Evolutionary conservation across 2,888 invertebrate species (phyloP), one percentile per base, ranked within the genome.

Genomic region (Prenolepis imparis): DNA sequence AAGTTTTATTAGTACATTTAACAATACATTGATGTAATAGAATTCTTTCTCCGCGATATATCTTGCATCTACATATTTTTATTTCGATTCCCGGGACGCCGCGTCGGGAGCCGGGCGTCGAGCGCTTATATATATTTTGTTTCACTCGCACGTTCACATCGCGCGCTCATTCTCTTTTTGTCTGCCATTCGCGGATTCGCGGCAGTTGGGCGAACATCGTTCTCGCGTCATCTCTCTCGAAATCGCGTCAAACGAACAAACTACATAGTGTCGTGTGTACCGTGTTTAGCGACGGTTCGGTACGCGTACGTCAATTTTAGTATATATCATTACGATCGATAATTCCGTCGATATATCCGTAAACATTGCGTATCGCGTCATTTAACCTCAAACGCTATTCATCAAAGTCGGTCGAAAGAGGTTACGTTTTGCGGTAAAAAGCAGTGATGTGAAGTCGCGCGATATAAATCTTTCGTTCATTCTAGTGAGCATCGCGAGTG

Each of bases 241-340:
- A 55, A 11, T 70, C 52, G 21, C 15, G 55, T 57, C 21, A 32
- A 6, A 24, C 24, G 5, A 36, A 5, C 15, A 32, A 55, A 72
- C 24, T 18, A 57, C n/a, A 3, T 28, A 28, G 59, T n/a, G 15
- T 44, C 15, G 41, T 44, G 15, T 44, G 41, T 41, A 11, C 12
- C 41, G 70, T 52, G 52, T 70, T 70, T 70, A 52, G 48, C 15
- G 32, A 68, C 12, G 28, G 21, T 36, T 11, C 21, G 36, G 36
- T 72, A 15, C 18, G 6, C 18, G 21, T 32, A 21, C 21, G 36
- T 72, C 18, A 57, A 72, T 72, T 59, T 18, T 24, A 36, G 18
- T 72, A 39, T 72, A 39, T 24, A 72, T 72, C 52, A 21, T 21
- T 15, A 18, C 72, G 36, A 68, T 68, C 68, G 68, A 57, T 72